Conservation (phyloP, 2,888 invertebrate genomes). For the Boloria euphrosyne region DNA sequence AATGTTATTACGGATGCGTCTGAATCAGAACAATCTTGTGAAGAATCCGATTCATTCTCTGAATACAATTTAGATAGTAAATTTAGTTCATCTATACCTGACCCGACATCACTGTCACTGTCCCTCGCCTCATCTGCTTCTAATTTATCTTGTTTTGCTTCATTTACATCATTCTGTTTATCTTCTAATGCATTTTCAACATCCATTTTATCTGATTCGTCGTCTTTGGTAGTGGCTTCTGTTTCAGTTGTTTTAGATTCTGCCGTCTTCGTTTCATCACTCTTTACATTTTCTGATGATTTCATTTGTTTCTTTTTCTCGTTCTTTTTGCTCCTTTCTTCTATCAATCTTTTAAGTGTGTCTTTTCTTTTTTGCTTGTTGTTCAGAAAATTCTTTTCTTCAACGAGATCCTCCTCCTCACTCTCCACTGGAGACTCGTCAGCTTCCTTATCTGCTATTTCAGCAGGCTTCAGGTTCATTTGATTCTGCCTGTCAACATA, state of each 20-base stretch:
- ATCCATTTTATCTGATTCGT: slow-evolving; percentile 23
- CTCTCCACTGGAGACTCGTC: slow-evolving; percentile 72
- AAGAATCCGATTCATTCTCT: slow-evolving; percentile 54
- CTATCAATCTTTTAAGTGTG: slow-evolving; percentile 59
- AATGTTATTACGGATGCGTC: slow-evolving; percentile 61
- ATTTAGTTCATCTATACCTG: slow-evolving; percentile 69
- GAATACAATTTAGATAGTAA: slow-evolving; percentile 67
- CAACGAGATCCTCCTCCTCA: slow-evolving; percentile 64
- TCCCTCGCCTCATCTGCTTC: slow-evolving; percentile 10
- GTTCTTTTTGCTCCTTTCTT: slow-evolving; percentile 56
- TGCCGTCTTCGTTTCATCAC: slow-evolving; percentile 12
- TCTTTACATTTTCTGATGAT: slow-evolving; percentile 26
- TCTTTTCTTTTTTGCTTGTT: slow-evolving; percentile 66
- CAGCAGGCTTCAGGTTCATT: slow-evolving; percentile 66
- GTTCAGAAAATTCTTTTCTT: slow-evolving; percentile 52
- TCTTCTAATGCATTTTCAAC: background rate
- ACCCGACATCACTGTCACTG: slow-evolving; percentile 43
- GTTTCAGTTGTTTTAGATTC: slow-evolving; percentile 7
- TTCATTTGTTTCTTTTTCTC: slow-evolving; percentile 35
- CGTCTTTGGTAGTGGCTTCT: slow-evolving; percentile 9
- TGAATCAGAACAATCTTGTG: slow-evolving; percentile 60
- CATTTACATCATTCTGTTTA: background rate
- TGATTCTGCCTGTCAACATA: slow-evolving; percentile 71
- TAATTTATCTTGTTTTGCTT: slow-evolving; percentile 1
- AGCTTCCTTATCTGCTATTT: slow-evolving; percentile 74